Base-by-base conservation (phyloP, 1,140 invertebrate genomes). In the Drosophila tristis region DNA sequence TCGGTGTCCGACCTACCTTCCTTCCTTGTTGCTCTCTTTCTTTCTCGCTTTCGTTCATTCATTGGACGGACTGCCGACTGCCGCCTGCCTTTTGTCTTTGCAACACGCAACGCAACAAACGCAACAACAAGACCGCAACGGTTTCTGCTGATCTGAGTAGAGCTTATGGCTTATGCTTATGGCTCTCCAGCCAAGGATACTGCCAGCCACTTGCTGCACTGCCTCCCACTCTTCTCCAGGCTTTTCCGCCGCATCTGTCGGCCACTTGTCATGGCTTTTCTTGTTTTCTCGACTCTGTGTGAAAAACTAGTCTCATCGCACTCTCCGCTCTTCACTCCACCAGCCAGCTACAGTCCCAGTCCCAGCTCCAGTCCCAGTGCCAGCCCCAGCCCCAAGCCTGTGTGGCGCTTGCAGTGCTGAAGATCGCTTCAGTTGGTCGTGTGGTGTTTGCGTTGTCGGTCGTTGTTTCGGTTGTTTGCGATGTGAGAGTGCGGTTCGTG, bases 371-470 rank as follows among this genome's bases (percentile, higher is more conserved):
- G 25, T 8, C 25, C n/a, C 25, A 16, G 16, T 4, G n/a, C 35
- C 39, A 16, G 16, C 1, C 0, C 16, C 20, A 61, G 16, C 45
- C 15, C 31, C 58, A 60, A 6, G 5, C 5, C 11, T 0, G 35
- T 13, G 35, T 39, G 35, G 35, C 8, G 1, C 31, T 61, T 68
- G 76, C 63, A 74, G 72, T 63, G 16, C 49, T 15, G 26, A 63
- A 59, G 76, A 70, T 70, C 72, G 62, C 72, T 79, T 89, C 84
- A 89, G 84, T 89, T 89, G 80, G 20, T 80, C 77, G 76, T 68
- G 85, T 77, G 68, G 67, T 84, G 79, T 89, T 84, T 80, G 59
- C 67, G 67, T 67, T 64, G 84, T 84, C 84, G 84, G 82, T 86
- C 81, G 81, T 51, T 50, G 50, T 7, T 45, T 50, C 44, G 26